These are phyloP conservation scores for Rhaphigaster nebulosa DNA, from an alignment of 2,888 invertebrate genomes.

Conservation along the genomic window DNA sequence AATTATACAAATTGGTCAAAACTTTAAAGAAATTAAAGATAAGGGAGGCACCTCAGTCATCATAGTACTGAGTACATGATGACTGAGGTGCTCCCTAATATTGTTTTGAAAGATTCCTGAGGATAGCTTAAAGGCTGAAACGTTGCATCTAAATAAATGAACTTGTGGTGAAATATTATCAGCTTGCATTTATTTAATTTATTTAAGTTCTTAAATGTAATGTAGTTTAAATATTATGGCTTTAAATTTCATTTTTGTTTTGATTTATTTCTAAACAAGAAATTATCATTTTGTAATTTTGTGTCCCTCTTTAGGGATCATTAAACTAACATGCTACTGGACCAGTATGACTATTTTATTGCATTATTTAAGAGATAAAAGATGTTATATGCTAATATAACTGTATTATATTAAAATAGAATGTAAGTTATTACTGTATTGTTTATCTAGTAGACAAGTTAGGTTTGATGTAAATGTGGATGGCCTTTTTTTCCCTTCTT, in stretches of 20 bases:
- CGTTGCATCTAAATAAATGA: no score
- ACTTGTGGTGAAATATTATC: no score
- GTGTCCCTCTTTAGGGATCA: not conserved
- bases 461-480: slow-evolving; percentile 52
- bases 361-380: not conserved
- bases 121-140: no score
- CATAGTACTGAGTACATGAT: no score
- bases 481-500: slow-evolving; percentile 35
- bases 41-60: no score
- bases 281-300: slow-evolving; percentile 33
- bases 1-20: no score
- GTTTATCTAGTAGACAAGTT: slow-evolving; percentile 52
- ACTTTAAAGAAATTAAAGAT: no score
- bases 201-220: not conserved
- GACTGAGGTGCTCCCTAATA: no score
- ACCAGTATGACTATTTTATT: not conserved
- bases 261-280: not conserved
- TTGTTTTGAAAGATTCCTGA: no score
- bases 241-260: not conserved
- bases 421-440: slow-evolving; percentile 53
- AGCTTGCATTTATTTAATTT: no score
- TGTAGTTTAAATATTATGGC: not conserved
- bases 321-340: not conserved
- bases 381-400: slow-evolving; percentile 17
- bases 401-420: slow-evolving; percentile 40